Base-by-base conservation (phyloP, 1,140 invertebrate genomes). In the Drosophila erecta region DNA sequence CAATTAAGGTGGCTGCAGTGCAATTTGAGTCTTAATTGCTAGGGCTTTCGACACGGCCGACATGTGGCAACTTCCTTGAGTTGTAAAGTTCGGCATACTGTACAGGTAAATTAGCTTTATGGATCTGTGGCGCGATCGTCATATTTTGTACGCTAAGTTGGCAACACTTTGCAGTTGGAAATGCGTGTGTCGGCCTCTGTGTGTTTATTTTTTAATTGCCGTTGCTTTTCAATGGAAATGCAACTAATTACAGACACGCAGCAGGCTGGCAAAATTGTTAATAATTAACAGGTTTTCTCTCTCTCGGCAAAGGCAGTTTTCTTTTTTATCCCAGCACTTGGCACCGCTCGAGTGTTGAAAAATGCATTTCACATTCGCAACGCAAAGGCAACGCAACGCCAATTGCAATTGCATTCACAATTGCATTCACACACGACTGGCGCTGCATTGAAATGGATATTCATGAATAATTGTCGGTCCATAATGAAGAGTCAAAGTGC, bases 101-200 rank as follows among this genome's bases (percentile, higher is more conserved):
- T 56, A 11, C 69, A 57, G 67, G 30, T 65, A 59, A 55, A 41
- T 57, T 47, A 22, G 67, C 14, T 59, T 69, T 69, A 69, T 72
- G 69, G 53, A 58, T 64, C 72, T 56, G 20, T 6, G 51, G 11
- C 35, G 53, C 40, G 41, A 44, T 44, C 17, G 81, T 73, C 64
- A 90, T 90, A 90, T 85, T 85, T 80, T 90, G 80, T 84, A 90
- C 85, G 84, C 77, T 90, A 89, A 89, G 85, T 90, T 89, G 84
- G 85, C 84, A 89, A 89, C 84, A 89, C 61, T 89, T 89, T 90
- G 76, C 85, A 81, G 67, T 47, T 73, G 66, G 64, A 58, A 89
- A 76, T 87, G 81, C 84, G 74, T 87, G 77, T 65, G 65, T 58
- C 65, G 64, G 79, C 37, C 56, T 77, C 46, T 49, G 64, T 70